These are phyloP conservation scores for Recurvirostra avosetta DNA, from an alignment of 2,113 vertebrate genomes.

Conservation along the genomic window DNA sequence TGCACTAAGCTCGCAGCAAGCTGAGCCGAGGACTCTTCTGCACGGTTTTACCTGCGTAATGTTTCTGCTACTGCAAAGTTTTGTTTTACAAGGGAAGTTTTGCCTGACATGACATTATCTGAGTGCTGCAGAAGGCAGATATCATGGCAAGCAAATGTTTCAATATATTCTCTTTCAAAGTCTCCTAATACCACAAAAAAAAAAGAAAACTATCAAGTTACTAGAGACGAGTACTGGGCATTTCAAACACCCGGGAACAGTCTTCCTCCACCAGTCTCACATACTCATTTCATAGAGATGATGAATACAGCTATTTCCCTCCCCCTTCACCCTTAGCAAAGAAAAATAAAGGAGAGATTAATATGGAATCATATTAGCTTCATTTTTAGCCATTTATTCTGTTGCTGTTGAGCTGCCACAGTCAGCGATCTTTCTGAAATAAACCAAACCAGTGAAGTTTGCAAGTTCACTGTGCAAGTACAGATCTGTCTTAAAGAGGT, in stretches of 20 bases:
- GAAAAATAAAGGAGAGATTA: neutral
- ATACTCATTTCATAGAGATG: neutral
- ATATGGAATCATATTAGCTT: neutral
- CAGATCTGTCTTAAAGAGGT: neutral
- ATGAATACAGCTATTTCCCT: neutral
- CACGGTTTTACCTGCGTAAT: neutral
- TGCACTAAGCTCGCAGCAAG: neutral
- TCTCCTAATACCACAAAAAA: neutral
- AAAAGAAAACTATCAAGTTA: neutral
- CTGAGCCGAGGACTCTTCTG: neutral
- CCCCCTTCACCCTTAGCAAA: neutral
- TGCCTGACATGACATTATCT: neutral
- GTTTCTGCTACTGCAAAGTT: neutral
- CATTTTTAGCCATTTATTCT: neutral
- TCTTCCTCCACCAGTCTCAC: neutral
- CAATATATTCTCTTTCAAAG: neutral
- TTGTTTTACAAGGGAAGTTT: neutral
- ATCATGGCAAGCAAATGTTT: neutral
- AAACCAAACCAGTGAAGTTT: neutral
- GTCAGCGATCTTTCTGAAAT: neutral
- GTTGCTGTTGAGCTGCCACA: neutral
- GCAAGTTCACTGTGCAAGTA: neutral
- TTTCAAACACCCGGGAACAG: neutral
- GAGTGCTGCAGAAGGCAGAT: neutral
- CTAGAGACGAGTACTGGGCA: neutral